Conservation (phyloP, 2,113 vertebrate genomes). For the Vanacampus margaritifer region DNA sequence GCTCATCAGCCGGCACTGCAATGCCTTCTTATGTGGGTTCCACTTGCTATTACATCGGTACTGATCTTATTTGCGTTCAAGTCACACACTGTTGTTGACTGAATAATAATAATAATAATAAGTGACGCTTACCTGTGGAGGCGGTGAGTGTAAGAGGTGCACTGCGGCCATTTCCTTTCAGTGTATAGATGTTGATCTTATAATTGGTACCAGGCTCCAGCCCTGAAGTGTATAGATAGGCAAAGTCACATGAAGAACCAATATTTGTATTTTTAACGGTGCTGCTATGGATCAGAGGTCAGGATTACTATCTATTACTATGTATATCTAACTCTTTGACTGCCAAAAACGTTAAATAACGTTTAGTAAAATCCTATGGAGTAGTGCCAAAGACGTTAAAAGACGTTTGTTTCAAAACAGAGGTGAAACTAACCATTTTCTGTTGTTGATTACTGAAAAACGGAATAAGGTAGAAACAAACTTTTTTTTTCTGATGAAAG, state of each 20-base stretch:
- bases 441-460: too few relatives aligned
- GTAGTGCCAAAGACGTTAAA: too few relatives aligned
- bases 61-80: background rate
- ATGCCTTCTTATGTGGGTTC: background rate
- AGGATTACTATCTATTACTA: background rate
- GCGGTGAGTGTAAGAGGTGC: constrained; percentile 84
- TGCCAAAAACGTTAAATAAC: too few relatives aligned
- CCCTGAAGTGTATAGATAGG: constrained; percentile 65
- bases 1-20: background rate
- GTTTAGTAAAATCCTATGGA: too few relatives aligned
- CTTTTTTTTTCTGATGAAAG: too few relatives aligned
- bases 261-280: background rate
- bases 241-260: background rate
- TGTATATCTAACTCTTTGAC: background rate
- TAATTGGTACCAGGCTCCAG: constrained; percentile 89
- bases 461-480: too few relatives aligned
- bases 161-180: constrained; percentile 89
- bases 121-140: constrained; percentile 80
- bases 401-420: too few relatives aligned
- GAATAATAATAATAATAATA: background rate
- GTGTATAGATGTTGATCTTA: constrained; percentile 88
- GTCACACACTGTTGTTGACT: background rate
- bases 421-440: too few relatives aligned
- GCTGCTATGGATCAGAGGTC: background rate
- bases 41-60: background rate